These are phyloP conservation scores for Gadopsis bispinosus DNA, from an alignment of 2,797 vertebrate genomes.

Conservation along the genomic window DNA sequence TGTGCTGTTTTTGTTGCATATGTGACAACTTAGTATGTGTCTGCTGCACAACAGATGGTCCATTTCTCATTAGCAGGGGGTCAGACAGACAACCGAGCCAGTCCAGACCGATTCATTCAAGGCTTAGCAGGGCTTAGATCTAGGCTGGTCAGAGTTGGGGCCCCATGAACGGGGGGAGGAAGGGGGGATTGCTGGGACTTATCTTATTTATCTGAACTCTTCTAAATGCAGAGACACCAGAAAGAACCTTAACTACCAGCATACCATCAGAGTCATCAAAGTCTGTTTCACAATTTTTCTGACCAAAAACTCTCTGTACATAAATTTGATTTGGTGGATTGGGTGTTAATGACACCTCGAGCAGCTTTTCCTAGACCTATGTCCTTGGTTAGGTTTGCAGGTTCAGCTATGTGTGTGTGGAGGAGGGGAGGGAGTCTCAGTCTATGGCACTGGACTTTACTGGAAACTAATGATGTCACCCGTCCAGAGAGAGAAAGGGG, in stretches of 20 bases:
- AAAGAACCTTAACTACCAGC: constrained; percentile 53
- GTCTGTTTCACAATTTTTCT: not conserved
- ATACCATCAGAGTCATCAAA: constrained; percentile 47
- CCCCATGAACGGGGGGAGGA: constrained; percentile 18
- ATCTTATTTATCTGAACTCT: constrained; percentile 43
- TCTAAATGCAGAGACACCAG: constrained; percentile 54
- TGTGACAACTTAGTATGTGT: constrained; percentile 49
- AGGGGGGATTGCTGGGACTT: constrained; percentile 12
- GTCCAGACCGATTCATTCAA: constrained; percentile 76
- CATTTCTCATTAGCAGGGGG: constrained; percentile 69
- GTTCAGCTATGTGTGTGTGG: constrained; percentile 49
- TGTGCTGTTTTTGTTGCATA: constrained; percentile 64
- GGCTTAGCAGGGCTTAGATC: constrained; percentile 78
- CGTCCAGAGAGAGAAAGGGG: constrained; percentile 44
- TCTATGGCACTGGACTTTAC: constrained; percentile 73
- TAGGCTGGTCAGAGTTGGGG: constrained; percentile 38
- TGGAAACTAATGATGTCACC: constrained; percentile 83
- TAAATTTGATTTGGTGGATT: constrained; percentile 2
- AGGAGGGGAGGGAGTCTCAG: constrained; percentile 47
- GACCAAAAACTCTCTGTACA: not conserved
- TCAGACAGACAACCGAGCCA: constrained; percentile 75
- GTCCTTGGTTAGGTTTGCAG: constrained; percentile 5
- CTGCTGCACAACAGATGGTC: constrained; percentile 77
- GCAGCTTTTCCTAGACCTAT: constrained; percentile 39
- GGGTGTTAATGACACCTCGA: constrained; percentile 14